Base-by-base conservation (phyloP, 2,113 vertebrate species). In the Entelurus aequoreus region DNA sequence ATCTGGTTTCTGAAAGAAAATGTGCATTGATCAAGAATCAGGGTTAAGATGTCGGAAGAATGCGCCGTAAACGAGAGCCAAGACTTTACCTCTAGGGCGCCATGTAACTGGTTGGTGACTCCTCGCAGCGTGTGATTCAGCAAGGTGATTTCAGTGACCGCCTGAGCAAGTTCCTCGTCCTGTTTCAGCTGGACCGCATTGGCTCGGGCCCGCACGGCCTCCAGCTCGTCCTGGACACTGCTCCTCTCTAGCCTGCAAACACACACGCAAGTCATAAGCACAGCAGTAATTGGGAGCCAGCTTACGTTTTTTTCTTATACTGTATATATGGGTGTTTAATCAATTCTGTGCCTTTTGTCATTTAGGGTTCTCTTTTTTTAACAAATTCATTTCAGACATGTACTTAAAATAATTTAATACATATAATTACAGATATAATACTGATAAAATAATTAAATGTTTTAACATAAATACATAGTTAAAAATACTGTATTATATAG, bases 81-180 rank as follows among this genome's bases (percentile, higher is more conserved):
- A 6, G 28, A 15, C 12, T 6, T 54, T 66, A 91, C 89, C 88
- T 84, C 59, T 36, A 88, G 67, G 2, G 74, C 60, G 13, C 62
- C 56, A 0, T 86, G 78, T 0, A 90, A 75, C 60, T 67, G 66
- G 8, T 65, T 66, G 54, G 79, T 85, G 54, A 89, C 48, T 13
- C 62, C 71, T 52, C 82, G 60, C 62, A 91, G 79, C 14, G 74
- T 80, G 66, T 91, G 84, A 74, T 87, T 82, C 48, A 91, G 65
- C 50, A 90, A 61, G 16, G 82, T 84, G 35, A 87, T 68, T 40
- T 89, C 85, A 9, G 82, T 84, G 46, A 69, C 75, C 0, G 72
- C 81, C 69, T 86, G 83, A 12, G 64, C 82, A 16, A 87, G 60
- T 71, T 87, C 80, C 63, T 90, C 84, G 8, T 53, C 67, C 3